Evolutionary conservation across 2,888 invertebrate species (phyloP), one percentile per base, ranked within the genome.

Genomic region (Coleophora flavipennella): DNA sequence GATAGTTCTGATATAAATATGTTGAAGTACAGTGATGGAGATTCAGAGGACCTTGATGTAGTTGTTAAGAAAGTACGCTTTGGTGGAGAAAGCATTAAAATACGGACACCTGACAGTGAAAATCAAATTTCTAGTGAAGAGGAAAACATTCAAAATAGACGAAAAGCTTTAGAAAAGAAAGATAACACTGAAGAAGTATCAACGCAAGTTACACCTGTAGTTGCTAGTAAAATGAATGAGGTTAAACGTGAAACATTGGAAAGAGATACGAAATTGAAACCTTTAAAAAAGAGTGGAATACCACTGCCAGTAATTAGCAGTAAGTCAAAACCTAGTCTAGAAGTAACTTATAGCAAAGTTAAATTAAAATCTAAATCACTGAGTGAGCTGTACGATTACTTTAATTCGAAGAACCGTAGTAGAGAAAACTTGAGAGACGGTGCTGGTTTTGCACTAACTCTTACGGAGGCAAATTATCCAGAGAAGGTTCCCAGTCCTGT

Each of bases 71-170:
- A 92, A 57, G 94, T 94, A 8, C 89, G 92, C 36, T 94, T 94
- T 53, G 94, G 94, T 3, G 94, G 94, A n/a, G 94, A 94, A 74
- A 87, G 92, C 47, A 91, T 94, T 3, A 94, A 94, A 80, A 88
- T 94, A 70, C 81, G 94, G 46, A 94, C 94, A 10, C 94, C 94
- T 0, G 94, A 94, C 51, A 93, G 93, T 65, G 94, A 94, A 59
- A 90, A 90, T 39, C 78, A 89, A 25, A 81, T 87, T 35, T 84
- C 86, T 9, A 88, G 88, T 53, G 88, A 88, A 58, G 86, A 85
- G 31, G 86, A 87, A 43, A 68, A 68, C 34, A 63, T 62, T 40
- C 57, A 66, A 13, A 67, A 26, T 29, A 55, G 53, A 48, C 36
- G 40, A 39, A 39, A 50, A 41, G 45, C 40, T 14, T 33, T 44